A percentile compares a stretch with the other conserved stretches of the same genome.
These are phyloP conservation scores for Sinopyrophorus schimmeli DNA, from an alignment of 2,888 invertebrate species.

Conservation along the genomic window DNA sequence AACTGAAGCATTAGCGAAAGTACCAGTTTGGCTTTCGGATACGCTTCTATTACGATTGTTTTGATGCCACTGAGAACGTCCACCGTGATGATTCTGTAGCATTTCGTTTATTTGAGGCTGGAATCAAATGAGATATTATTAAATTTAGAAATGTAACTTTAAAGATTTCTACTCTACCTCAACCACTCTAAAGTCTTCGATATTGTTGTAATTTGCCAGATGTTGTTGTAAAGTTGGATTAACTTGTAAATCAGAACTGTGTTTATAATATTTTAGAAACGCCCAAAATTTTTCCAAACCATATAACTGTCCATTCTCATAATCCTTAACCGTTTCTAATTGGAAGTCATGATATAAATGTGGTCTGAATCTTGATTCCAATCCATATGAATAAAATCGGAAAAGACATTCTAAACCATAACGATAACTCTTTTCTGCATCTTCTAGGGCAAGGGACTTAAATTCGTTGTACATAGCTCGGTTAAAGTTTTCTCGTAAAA, in stretches of 20 bases:
- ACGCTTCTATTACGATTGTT: constrained; percentile 67
- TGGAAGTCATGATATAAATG: constrained; percentile 96
- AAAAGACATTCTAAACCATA: constrained; percentile 87
- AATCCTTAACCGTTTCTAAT: constrained; percentile 86
- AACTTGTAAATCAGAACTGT: constrained; percentile 73
- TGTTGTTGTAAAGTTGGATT: constrained; percentile 72
- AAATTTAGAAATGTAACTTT: not conserved
- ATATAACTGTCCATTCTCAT: constrained; percentile 91
- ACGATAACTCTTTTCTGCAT: constrained; percentile 87
- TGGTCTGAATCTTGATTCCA: constrained; percentile 95
- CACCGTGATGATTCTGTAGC: constrained; percentile 57
- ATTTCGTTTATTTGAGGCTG: constrained; percentile 66
- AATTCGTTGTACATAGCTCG: constrained; percentile 98
- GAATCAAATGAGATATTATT: not conserved
- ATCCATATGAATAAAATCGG: constrained; percentile 96
- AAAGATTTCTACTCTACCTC: constrained; percentile 59
- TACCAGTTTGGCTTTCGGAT: constrained; percentile 61
- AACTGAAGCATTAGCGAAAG: constrained; percentile 2
- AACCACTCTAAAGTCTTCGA: constrained; percentile 86
- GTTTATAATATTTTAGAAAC: constrained; percentile 94
- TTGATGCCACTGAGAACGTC: constrained; percentile 54
- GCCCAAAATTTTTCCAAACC: constrained; percentile 99
- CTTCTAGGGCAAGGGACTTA: constrained; percentile 87
- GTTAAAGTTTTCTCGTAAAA: constrained; percentile 97
- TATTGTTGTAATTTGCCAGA: constrained; percentile 78